A percentile compares a stretch with the other conserved stretches of the same genome.
phyloP scores from a whole-genome alignment of 1,140 invertebrate species.

The Platyscapa corneri region DNA sequence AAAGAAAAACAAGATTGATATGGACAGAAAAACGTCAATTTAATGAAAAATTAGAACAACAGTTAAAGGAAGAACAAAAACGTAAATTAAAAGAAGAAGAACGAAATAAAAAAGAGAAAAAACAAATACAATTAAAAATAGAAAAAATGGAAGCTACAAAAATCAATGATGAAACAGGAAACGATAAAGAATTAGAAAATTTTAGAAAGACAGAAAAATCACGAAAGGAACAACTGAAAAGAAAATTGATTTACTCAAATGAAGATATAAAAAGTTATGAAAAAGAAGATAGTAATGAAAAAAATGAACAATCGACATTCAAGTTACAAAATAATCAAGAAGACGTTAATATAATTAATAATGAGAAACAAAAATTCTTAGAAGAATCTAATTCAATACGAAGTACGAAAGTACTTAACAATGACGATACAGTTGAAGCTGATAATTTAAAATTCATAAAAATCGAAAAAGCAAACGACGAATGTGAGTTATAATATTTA shows the following conservation, averaged over 20 bases:
- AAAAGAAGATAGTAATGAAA: constrained; percentile 40
- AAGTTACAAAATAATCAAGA: constrained; percentile 59
- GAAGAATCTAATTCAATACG: background rate
- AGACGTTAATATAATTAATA: constrained; percentile 69
- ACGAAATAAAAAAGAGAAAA: constrained; percentile 31
- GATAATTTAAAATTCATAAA: constrained; percentile 32
- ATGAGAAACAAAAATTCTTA: constrained; percentile 61
- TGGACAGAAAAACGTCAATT: constrained; percentile 47
- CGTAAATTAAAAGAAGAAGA: constrained; percentile 13
- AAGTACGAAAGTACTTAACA: background rate
- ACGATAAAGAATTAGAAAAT: constrained; percentile 21
- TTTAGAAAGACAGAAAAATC: constrained; percentile 30
- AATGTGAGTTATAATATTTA: constrained; percentile 53
- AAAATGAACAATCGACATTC: constrained; percentile 41
- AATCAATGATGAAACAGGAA: constrained; percentile 48
- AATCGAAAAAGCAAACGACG: constrained; percentile 52
- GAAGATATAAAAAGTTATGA: constrained; percentile 17
- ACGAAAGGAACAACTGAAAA: constrained; percentile 40
- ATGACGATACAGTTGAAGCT: background rate
- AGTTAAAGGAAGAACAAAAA: constrained; percentile 22
- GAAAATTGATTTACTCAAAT: background rate
- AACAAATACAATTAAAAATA: constrained; percentile 1
- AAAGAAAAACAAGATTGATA: constrained; percentile 50
- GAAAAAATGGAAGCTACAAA: constrained; percentile 37
- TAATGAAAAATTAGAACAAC: constrained; percentile 38